Percentiles rank a stretch among this genome's conserved stretches.
Conservation (phyloP, 2,888 invertebrate species). For the Leptopilina syphax region DNA sequence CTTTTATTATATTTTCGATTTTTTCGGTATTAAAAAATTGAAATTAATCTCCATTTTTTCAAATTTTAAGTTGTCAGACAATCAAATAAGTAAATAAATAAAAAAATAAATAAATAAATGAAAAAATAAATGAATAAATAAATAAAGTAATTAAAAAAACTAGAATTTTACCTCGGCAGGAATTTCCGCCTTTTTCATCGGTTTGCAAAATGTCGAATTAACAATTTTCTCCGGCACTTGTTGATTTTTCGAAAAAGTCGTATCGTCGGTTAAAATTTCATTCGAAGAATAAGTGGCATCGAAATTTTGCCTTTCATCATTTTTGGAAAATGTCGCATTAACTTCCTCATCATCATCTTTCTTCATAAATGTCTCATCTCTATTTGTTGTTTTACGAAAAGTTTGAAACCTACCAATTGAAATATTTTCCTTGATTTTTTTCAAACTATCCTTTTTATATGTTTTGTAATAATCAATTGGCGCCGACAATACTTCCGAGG, state of each 20-base stretch:
- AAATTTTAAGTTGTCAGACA: too few relatives aligned
- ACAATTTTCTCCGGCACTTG: not conserved
- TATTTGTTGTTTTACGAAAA: constrained; percentile 50
- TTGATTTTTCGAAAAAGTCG: not conserved
- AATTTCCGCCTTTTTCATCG: constrained; percentile 11
- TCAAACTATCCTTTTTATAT: constrained; percentile 60
- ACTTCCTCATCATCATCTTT: not conserved
- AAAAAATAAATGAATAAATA: too few relatives aligned
- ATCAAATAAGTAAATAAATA: too few relatives aligned
- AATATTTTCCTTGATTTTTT: constrained; percentile 32
- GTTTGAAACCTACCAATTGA: constrained; percentile 63
- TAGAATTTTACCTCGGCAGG: not conserved
- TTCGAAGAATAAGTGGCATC: constrained; percentile 8
- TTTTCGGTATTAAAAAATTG: too few relatives aligned
- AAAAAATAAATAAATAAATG: too few relatives aligned
- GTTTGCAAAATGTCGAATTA: constrained; percentile 41
- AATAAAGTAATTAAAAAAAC: too few relatives aligned
- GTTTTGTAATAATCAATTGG: constrained; percentile 60
- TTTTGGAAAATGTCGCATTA: constrained; percentile 21
- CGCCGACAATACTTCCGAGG: not conserved
- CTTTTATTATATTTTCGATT: too few relatives aligned
- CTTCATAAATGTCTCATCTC: constrained; percentile 46
- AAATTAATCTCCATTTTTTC: too few relatives aligned
- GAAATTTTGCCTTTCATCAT: not conserved
- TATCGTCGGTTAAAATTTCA: not conserved